Percentiles rank a stretch among this genome's conserved stretches.
Conservation (phyloP, 2,113 vertebrate genomes). For the Hippoglossus stenolepis region DNA sequence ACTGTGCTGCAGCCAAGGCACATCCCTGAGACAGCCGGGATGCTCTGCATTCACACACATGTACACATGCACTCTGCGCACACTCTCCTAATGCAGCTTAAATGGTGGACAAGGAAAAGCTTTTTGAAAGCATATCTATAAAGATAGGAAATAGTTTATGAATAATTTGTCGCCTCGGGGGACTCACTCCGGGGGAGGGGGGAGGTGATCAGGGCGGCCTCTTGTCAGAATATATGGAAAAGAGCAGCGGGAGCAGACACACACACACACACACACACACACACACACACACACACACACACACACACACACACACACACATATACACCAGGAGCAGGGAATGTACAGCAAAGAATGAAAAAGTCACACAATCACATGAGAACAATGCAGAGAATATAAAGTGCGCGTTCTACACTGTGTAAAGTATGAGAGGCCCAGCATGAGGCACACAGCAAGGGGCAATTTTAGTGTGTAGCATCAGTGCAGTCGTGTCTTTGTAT, state of each 20-base stretch:
- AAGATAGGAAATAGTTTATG: conserved; percentile 62
- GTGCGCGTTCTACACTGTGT: background rate
- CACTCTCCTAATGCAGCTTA: conserved; percentile 53
- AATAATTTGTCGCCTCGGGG: conserved; percentile 67
- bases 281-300: background rate
- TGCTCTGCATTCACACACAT: conserved; percentile 12
- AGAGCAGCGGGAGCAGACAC: conserved; percentile 7
- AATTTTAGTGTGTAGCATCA: background rate
- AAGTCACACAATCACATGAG: conserved; percentile 3
- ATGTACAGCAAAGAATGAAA: background rate
- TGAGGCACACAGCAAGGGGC: background rate
- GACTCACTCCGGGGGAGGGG: background rate
- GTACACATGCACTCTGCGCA: background rate
- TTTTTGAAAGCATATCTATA: conserved; percentile 64
- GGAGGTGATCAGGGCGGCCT: conserved; percentile 6
- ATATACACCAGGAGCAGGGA: no score
- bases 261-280: background rate
- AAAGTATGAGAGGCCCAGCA: background rate
- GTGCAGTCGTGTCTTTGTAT: background rate
- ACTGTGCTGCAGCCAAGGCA: conserved; percentile 8
- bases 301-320: background rate
- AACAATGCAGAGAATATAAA: background rate
- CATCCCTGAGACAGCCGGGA: conserved; percentile 17
- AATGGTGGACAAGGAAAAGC: conserved; percentile 67
- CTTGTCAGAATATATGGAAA: conserved; percentile 35